Conservation (phyloP, 2,113 vertebrate species). For the Melanocharis versteri region DNA sequence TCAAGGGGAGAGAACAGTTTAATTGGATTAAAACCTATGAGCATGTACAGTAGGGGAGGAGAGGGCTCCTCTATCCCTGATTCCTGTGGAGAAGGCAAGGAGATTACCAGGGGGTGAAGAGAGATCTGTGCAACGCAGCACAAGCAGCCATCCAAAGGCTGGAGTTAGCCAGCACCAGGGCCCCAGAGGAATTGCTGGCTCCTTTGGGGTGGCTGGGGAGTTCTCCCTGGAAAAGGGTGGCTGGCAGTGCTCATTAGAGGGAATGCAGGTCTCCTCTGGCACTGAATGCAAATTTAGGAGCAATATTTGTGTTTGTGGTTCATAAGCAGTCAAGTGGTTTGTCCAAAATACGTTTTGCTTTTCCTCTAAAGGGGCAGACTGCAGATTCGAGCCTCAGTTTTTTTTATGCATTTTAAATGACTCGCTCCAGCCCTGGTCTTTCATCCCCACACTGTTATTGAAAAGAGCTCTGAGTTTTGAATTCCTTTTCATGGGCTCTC, state of each 20-base stretch:
- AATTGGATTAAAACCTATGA: conserved; percentile 73
- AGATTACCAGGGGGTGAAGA: background rate
- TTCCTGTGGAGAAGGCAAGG: conserved; percentile 55
- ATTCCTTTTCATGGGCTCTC: background rate
- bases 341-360: conserved; percentile 59
- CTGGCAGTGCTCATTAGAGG: conserved; percentile 58
- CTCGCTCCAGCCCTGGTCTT: conserved; percentile 20
- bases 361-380: conserved; percentile 38
- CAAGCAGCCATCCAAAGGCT: conserved; percentile 45
- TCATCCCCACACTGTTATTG: conserved; percentile 12
- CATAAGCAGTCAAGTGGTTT: conserved; percentile 64
- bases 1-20: conserved; percentile 55
- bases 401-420: conserved; percentile 54
- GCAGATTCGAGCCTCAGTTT: conserved; percentile 10
- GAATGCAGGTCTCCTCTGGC: conserved; percentile 29
- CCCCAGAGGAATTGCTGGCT: conserved; percentile 13
- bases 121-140: background rate
- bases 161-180: conserved; percentile 22
- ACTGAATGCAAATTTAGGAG: conserved; percentile 66
- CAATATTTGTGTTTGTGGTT: conserved; percentile 59
- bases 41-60: conserved; percentile 57
- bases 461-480: conserved; percentile 19
- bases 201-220: conserved; percentile 39
- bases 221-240: conserved; percentile 23
- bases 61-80: conserved; percentile 14